Evolutionary conservation across 2,113 vertebrate genomes (phyloP).

Genomic region (Xiphophorus hellerii): DNA sequence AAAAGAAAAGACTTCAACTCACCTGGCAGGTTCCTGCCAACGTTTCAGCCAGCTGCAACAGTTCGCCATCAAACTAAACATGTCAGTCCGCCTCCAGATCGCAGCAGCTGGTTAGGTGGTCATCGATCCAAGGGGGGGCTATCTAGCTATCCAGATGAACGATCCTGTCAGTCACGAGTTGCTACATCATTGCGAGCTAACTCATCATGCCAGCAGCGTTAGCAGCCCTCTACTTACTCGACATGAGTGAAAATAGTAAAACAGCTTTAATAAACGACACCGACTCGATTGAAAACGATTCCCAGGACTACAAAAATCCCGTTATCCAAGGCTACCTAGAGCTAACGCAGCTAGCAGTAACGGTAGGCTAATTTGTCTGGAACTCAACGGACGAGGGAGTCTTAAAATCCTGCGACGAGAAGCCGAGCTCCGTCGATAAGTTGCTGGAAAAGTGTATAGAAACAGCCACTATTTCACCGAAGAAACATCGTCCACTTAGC

Average conservation of each 20-base stretch:
- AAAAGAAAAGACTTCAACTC: not conserved
- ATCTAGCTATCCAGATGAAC: not conserved
- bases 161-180: not conserved
- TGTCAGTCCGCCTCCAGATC: slow-evolving; percentile 59
- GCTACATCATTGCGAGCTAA: slow-evolving; percentile 33
- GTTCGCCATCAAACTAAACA: slow-evolving; percentile 94
- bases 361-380: slow-evolving; percentile 1
- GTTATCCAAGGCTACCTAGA: slow-evolving; percentile 24
- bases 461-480: not conserved
- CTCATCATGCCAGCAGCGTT: not conserved
- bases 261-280: not conserved
- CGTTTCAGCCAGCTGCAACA: slow-evolving; percentile 92
- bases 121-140: slow-evolving; percentile 26
- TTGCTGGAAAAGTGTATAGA: too few relatives aligned
- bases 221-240: not conserved
- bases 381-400: not conserved
- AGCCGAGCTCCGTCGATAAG: not conserved
- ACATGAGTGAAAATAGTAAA: too few relatives aligned
- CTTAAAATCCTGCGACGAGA: not conserved
- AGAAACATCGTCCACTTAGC: not conserved
- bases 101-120: slow-evolving; percentile 26
- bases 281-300: not conserved
- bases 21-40: slow-evolving; percentile 95
- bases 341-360: slow-evolving; percentile 34
- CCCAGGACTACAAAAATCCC: slow-evolving; percentile 4